Evolutionary conservation across 2,113 vertebrate genomes (phyloP).

Genomic region (Octodon degus): DNA sequence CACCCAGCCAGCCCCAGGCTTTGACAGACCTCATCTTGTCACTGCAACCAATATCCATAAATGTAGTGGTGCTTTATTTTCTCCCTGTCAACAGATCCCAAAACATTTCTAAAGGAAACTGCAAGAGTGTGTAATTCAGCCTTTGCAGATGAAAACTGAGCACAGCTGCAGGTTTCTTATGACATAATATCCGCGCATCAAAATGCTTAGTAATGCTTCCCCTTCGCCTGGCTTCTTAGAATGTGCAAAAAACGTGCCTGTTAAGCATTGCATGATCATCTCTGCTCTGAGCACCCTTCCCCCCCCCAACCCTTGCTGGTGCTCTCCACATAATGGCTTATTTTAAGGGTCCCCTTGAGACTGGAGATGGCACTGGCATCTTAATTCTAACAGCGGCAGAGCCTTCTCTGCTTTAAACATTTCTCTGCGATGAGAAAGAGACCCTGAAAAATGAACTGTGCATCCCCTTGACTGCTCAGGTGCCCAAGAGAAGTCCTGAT

Average conservation of each 20-base stretch:
- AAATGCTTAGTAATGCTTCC: neutral
- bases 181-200: neutral
- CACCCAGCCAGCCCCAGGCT: neutral
- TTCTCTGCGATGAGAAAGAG: neutral
- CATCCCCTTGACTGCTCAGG: neutral
- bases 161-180: neutral
- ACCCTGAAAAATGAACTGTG: neutral
- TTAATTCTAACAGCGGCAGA: conserved; percentile 20
- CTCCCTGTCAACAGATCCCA: neutral
- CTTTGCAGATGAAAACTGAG: neutral
- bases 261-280: neutral
- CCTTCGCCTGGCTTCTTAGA: neutral
- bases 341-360: conserved; percentile 53
- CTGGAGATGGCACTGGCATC: neutral
- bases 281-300: neutral
- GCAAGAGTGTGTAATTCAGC: neutral
- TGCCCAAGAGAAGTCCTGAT: neutral
- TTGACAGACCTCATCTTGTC: neutral
- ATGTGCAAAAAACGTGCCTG: neutral
- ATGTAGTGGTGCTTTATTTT: neutral
- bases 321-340: neutral
- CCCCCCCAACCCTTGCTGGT: neutral
- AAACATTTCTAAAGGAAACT: neutral
- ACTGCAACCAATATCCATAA: neutral
- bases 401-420: neutral